These are phyloP conservation scores for Trissolcus basalis DNA, from an alignment of 1,140 invertebrate genomes.

Conservation along the genomic window DNA sequence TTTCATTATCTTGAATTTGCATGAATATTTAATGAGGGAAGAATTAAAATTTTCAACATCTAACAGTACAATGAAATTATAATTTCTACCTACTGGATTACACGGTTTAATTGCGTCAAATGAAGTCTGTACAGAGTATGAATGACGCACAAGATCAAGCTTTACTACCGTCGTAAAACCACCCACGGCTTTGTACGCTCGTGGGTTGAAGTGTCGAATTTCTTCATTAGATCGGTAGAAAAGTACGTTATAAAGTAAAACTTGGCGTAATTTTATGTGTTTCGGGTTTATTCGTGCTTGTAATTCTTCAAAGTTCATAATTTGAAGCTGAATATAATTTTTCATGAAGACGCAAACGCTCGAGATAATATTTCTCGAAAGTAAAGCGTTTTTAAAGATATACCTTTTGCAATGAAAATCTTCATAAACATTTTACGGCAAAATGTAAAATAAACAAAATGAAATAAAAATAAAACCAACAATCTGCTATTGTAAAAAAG, in stretches of 20 bases:
- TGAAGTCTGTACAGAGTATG: slow-evolving; percentile 32
- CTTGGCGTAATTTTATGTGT: slow-evolving; percentile 31
- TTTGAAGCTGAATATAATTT: slow-evolving; percentile 10
- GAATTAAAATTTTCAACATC: background rate
- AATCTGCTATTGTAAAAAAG: no score
- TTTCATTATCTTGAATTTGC: background rate
- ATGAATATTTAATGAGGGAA: background rate
- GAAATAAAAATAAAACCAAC: no score
- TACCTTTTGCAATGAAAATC: no score
- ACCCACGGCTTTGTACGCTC: slow-evolving; percentile 29
- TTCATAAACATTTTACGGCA: no score
- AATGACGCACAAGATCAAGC: slow-evolving; percentile 30
- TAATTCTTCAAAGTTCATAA: slow-evolving; percentile 28
- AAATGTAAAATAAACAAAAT: no score
- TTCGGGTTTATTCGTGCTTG: slow-evolving; percentile 21
- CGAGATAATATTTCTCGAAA: background rate
- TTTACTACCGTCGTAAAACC: slow-evolving; percentile 43
- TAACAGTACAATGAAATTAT: background rate
- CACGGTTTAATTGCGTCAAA: slow-evolving; percentile 18
- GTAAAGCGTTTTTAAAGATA: background rate
- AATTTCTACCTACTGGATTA: background rate
- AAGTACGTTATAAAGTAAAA: slow-evolving; percentile 49
- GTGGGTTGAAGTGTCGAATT: slow-evolving; percentile 25
- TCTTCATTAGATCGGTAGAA: slow-evolving; percentile 45
- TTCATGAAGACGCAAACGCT: slow-evolving; percentile 2